Evolutionary conservation across 2,113 vertebrate genomes (phyloP).

Genomic region (Casuarius casuarius): DNA sequence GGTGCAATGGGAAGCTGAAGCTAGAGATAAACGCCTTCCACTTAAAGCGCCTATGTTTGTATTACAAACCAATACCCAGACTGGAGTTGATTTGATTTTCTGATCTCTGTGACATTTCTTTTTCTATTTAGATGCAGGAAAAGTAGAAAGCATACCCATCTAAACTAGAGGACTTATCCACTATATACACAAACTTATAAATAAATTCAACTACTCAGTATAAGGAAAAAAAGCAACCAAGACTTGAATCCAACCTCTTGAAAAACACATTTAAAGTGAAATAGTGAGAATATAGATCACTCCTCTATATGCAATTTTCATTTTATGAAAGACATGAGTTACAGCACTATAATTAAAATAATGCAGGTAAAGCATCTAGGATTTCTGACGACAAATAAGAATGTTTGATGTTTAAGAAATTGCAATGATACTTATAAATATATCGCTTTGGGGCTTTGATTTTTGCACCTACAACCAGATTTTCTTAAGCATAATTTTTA

Average conservation of each 20-base stretch:
- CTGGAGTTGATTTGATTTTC: not conserved
- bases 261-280: not conserved
- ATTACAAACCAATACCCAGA: not conserved
- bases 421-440: not conserved
- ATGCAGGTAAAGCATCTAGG: not conserved
- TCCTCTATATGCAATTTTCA: not conserved
- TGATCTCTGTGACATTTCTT: not conserved
- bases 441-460: not conserved
- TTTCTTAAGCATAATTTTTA: not conserved
- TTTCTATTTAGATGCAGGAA: not conserved
- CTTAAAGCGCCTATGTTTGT: not conserved
- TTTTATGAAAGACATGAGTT: not conserved
- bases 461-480: not conserved
- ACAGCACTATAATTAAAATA: not conserved
- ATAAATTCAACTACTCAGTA: not conserved
- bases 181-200: not conserved
- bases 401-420: not conserved
- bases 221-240: not conserved
- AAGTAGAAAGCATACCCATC: not conserved
- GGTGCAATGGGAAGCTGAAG: not conserved
- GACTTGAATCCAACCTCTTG: not conserved
- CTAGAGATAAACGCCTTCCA: not conserved
- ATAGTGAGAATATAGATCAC: not conserved
- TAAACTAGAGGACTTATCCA: not conserved
- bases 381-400: not conserved